These are phyloP conservation scores for Hyalella azteca DNA, from an alignment of 2,888 invertebrate species.

Conservation along the genomic window DNA sequence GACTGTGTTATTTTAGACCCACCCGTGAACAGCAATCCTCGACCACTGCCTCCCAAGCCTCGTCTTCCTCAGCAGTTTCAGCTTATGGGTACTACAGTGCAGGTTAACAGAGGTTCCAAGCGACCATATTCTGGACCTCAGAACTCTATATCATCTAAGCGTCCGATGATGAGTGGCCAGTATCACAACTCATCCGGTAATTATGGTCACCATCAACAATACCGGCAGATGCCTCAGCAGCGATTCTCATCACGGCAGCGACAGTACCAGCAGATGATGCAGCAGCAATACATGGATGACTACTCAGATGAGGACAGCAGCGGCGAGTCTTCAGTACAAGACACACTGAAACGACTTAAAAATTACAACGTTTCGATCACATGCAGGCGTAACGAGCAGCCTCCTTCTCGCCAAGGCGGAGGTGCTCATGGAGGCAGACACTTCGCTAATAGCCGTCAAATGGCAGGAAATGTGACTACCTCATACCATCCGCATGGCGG, in stretches of 20 bases:
- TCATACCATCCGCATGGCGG: slow-evolving; percentile 15
- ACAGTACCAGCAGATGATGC: slow-evolving; percentile 14
- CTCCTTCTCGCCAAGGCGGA: not conserved
- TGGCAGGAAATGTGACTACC: not conserved
- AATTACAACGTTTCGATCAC: slow-evolving; percentile 58
- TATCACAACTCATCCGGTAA: slow-evolving; percentile 16
- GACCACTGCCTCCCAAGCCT: slow-evolving; percentile 25
- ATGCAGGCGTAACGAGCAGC: slow-evolving; percentile 49
- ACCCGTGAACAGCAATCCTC: slow-evolving; percentile 49
- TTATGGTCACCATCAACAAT: not conserved
- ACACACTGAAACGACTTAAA: slow-evolving; percentile 55
- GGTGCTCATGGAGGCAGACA: not conserved
- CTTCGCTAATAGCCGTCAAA: not conserved
- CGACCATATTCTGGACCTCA: slow-evolving; percentile 24
- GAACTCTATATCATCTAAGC: not conserved
- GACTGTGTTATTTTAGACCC: slow-evolving; percentile 58
- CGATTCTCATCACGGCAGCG: not conserved
- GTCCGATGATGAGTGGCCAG: not conserved
- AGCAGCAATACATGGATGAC: slow-evolving; percentile 39
- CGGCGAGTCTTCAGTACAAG: slow-evolving; percentile 54
- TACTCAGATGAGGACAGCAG: slow-evolving; percentile 33
- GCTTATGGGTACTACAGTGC: slow-evolving; percentile 58
- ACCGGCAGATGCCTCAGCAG: slow-evolving; percentile 37
- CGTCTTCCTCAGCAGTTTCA: slow-evolving; percentile 54
- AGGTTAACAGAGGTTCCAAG: slow-evolving; percentile 57